Evolutionary conservation across 2,888 invertebrate genomes (phyloP).

Genomic region (Cremastinae sp.): DNA sequence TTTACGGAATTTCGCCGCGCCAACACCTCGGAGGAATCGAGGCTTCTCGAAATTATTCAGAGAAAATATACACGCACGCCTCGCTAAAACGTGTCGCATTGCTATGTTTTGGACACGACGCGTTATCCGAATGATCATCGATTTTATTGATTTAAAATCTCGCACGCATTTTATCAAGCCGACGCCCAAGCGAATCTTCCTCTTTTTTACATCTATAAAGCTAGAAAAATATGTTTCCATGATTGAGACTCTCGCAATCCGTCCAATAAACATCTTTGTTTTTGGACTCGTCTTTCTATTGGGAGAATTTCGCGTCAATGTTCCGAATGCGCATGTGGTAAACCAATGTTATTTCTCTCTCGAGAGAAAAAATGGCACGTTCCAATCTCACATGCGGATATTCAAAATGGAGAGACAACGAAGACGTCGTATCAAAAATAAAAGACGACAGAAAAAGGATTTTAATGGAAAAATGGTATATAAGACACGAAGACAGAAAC

Average conservation of each 20-base stretch:
- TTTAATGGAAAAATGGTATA: slow-evolving; percentile 12
- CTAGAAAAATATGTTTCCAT: slow-evolving; percentile 4
- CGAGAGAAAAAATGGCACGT: slow-evolving; percentile 1
- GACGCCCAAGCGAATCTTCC: background rate
- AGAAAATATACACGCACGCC: background rate
- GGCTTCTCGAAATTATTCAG: background rate
- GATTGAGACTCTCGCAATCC: slow-evolving; percentile 12
- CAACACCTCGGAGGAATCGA: slow-evolving; percentile 15
- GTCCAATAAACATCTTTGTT: background rate
- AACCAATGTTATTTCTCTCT: slow-evolving; percentile 1
- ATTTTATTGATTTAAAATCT: slow-evolving; percentile 33
- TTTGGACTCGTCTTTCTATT: background rate
- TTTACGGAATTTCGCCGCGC: slow-evolving; percentile 8
- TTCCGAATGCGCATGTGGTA: background rate
- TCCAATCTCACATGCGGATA: slow-evolving; percentile 19
- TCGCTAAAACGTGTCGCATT: background rate
- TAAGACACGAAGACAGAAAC: slow-evolving; percentile 33
- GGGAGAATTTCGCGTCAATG: background rate
- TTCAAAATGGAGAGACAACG: slow-evolving; percentile 18
- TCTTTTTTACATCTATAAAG: background rate
- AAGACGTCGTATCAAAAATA: slow-evolving; percentile 6
- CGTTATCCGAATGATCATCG: slow-evolving; percentile 25
- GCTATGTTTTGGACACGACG: background rate
- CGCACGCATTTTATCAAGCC: background rate
- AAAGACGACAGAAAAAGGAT: slow-evolving; percentile 3